phyloP scores from a whole-genome alignment of 1,140 invertebrate genomes.

The Vanessa atalanta region DNA sequence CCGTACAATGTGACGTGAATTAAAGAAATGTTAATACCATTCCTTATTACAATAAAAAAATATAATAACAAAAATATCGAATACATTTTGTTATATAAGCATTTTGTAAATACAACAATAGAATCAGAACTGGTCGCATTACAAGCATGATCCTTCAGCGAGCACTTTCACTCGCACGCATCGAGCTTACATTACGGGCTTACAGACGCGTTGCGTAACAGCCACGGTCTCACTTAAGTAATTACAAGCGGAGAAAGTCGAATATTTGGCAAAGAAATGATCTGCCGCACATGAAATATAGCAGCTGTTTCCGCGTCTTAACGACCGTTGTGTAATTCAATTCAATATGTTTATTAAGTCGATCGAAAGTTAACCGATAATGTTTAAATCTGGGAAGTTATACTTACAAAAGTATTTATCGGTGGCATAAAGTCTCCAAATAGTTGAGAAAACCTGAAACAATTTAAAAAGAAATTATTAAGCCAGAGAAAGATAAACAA shows the following conservation, averaged over 20 bases:
- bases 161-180: slow-evolving; percentile 63
- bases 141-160: slow-evolving; percentile 44
- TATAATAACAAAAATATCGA: neutral
- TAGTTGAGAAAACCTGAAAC: slow-evolving; percentile 65
- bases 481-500: neutral
- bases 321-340: slow-evolving; percentile 51
- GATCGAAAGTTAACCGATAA: neutral
- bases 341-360: slow-evolving; percentile 22
- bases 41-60: slow-evolving; percentile 9
- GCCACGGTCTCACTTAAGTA: slow-evolving; percentile 48
- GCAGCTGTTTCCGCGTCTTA: slow-evolving; percentile 55
- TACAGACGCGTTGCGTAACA: slow-evolving; percentile 60
- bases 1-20: no score
- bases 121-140: slow-evolving; percentile 25
- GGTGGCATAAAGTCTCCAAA: slow-evolving; percentile 66
- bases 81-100: neutral
- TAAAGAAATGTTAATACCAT: neutral
- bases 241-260: slow-evolving; percentile 67
- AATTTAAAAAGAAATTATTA: slow-evolving; percentile 28
- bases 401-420: slow-evolving; percentile 64
- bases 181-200: slow-evolving; percentile 47
- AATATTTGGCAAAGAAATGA: slow-evolving; percentile 66
- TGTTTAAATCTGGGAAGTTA: neutral
- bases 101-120: slow-evolving; percentile 15
- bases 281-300: slow-evolving; percentile 54